A percentile compares a stretch with the other conserved stretches of the same genome.
Conservation (phyloP, 2,113 vertebrate species). For the rat (Rattus norvegicus) region GRCr8 NC_086029.1:72255001-72255500, state of each 20-base stretch:
- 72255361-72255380: constrained; percentile 31
- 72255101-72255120: neutral
- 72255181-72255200: neutral
- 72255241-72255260: neutral
- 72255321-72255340: neutral
- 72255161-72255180: neutral
- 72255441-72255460: neutral
- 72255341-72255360: neutral
- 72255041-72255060: neutral
- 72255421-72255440: neutral
- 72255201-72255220: neutral
- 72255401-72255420: neutral
- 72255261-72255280: constrained; percentile 9
- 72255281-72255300: neutral
- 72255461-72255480: neutral
- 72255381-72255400: neutral
- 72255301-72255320: constrained; percentile 8
- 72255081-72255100: neutral
- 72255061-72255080: neutral
- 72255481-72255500: constrained; percentile 13
- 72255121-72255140: neutral
- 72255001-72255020: neutral
- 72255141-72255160: neutral
- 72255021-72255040: neutral
- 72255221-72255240: neutral